A percentile compares a stretch with the other conserved stretches of the same genome.
phyloP scores from a whole-genome alignment of 2,797 vertebrate species.

The Cirrhinus mrigala region DNA sequence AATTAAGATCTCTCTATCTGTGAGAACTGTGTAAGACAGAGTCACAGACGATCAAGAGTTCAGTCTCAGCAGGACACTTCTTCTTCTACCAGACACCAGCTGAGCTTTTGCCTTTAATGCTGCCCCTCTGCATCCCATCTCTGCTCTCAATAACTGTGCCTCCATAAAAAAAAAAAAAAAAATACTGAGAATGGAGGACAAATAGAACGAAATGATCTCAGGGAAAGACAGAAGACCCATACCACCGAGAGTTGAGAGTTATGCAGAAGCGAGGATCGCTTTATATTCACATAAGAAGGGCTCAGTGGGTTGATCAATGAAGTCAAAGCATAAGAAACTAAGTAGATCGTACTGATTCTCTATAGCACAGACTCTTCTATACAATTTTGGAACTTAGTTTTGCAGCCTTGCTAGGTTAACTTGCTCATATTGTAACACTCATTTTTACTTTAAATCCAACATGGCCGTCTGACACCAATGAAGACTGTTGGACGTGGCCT shows the following conservation, averaged over 20 bases:
- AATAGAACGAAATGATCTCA: constrained; percentile 7
- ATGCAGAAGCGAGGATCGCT: not conserved
- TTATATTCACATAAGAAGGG: constrained; percentile 1
- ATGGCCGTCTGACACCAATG: not conserved
- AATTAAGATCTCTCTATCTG: constrained; percentile 33
- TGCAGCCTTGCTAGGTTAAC: not conserved
- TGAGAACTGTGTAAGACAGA: constrained; percentile 25
- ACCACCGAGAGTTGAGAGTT: constrained; percentile 5
- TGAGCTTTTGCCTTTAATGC: constrained; percentile 44
- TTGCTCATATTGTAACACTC: not conserved
- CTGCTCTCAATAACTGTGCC: not conserved
- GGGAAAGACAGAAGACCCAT: constrained; percentile 5
- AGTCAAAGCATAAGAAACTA: not conserved
- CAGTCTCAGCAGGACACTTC: constrained; percentile 30
- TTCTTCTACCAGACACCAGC: constrained; percentile 24
- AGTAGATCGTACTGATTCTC: not conserved
- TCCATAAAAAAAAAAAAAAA: constrained; percentile 12
- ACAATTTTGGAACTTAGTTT: not conserved
- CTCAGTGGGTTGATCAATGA: constrained; percentile 1
- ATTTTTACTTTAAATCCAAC: not conserved
- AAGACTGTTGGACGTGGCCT: not conserved
- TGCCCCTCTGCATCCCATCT: constrained; percentile 6
- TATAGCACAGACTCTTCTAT: not conserved
- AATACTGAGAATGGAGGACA: not conserved
- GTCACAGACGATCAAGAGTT: constrained; percentile 39